Conservation (phyloP, 2,888 invertebrate genomes). For the Apocheima hispidaria region DNA sequence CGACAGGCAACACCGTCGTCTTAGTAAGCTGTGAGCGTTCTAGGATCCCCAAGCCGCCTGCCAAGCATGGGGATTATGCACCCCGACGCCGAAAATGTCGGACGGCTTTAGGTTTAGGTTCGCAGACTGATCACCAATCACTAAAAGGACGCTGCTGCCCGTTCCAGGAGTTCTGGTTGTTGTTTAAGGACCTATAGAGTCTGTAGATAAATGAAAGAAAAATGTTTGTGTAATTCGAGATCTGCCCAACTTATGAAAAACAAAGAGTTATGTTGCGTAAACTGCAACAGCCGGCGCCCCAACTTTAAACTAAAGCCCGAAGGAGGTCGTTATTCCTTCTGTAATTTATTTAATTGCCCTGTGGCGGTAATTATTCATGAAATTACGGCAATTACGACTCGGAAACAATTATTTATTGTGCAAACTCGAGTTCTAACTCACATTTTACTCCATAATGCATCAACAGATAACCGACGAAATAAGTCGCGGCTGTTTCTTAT, state of each 20-base stretch:
- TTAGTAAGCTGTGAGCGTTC: too few relatives aligned
- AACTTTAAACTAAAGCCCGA: conserved; percentile 81
- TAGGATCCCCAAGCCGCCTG: too few relatives aligned
- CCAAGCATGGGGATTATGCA: too few relatives aligned
- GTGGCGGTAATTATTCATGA: conserved; percentile 86
- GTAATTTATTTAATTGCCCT: conserved; percentile 86
- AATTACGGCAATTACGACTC: conserved; percentile 85
- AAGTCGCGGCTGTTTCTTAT: conserved; percentile 39
- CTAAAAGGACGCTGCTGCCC: too few relatives aligned
- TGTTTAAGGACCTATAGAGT: too few relatives aligned
- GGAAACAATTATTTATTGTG: conserved; percentile 86
- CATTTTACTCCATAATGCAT: conserved; percentile 83
- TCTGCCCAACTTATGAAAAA: conserved; percentile 17
- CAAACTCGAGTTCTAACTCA: conserved; percentile 84
- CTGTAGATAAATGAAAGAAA: too few relatives aligned
- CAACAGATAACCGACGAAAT: conserved; percentile 70
- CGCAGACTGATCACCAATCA: too few relatives aligned
- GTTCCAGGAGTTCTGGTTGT: too few relatives aligned
- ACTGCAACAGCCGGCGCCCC: conserved; percentile 76
- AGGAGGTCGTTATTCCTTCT: conserved; percentile 82
- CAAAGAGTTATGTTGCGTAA: conserved; percentile 59
- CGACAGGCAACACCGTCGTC: too few relatives aligned
- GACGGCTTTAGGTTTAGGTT: too few relatives aligned
- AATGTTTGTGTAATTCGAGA: background rate
- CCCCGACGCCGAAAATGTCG: too few relatives aligned